Percentiles rank a stretch among this genome's conserved stretches.
phyloP scores from a whole-genome alignment of 2,797 vertebrate genomes.

The Pseudocheirus occidentalis region DNA sequence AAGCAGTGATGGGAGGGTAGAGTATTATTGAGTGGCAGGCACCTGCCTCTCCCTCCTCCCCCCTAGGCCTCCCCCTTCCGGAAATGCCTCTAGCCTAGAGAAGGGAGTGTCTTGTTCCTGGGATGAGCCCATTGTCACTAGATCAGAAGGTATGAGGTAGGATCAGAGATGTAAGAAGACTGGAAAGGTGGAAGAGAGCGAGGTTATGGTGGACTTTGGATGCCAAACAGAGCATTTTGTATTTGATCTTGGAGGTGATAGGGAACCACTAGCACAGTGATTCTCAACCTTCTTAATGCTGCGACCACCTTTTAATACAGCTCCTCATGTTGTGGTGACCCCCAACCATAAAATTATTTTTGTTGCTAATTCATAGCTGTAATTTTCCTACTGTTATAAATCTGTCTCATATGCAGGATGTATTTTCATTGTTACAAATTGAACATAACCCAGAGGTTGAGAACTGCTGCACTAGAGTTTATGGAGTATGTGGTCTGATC shows the following conservation, averaged over 20 bases:
- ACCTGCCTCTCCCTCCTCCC: too few relatives aligned
- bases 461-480: too few relatives aligned
- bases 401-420: too few relatives aligned
- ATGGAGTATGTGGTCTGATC: neutral
- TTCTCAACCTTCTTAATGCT: too few relatives aligned
- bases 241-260: neutral
- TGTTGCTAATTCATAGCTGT: too few relatives aligned
- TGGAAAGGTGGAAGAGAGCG: neutral
- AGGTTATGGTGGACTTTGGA: neutral
- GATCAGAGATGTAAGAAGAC: neutral
- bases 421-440: too few relatives aligned
- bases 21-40: neutral
- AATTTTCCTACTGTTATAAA: too few relatives aligned
- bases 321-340: too few relatives aligned
- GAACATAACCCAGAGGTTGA: too few relatives aligned
- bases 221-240: neutral
- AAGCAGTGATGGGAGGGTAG: neutral
- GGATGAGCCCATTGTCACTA: neutral
- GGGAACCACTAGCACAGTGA: neutral
- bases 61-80: too few relatives aligned
- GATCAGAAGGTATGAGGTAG: neutral
- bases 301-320: too few relatives aligned
- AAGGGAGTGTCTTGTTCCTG: neutral
- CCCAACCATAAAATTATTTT: too few relatives aligned
- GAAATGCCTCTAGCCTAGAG: neutral